A percentile compares a stretch with the other conserved stretches of the same genome.
These are phyloP conservation scores for Sylvicapra grimmia DNA, from an alignment of 2,113 vertebrate species.

Conservation along the genomic window DNA sequence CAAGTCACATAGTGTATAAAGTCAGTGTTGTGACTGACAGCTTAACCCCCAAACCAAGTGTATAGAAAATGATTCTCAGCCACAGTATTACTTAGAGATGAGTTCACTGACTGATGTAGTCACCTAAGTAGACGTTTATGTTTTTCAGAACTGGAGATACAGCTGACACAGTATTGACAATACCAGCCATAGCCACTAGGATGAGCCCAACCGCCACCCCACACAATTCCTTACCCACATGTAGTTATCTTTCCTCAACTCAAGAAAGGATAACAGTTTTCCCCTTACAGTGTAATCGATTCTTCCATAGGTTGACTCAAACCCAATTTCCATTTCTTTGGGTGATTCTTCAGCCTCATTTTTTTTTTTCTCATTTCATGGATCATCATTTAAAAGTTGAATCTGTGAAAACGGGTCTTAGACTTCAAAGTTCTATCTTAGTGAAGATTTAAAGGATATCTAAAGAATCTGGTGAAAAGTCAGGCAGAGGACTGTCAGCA, in stretches of 20 bases:
- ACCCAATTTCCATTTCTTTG: neutral
- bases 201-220: neutral
- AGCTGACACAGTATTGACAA: neutral
- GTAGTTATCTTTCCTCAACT: neutral
- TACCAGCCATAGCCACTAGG: neutral
- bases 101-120: neutral
- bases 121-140: neutral
- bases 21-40: neutral
- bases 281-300: neutral
- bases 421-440: neutral
- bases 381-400: neutral
- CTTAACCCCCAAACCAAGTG: neutral
- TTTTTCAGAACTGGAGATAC: neutral
- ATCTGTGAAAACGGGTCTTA: neutral
- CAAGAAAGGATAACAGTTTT: neutral
- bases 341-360: neutral
- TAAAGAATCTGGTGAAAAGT: neutral
- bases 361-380: neutral
- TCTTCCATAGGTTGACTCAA: neutral
- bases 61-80: neutral
- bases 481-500: neutral
- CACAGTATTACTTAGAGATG: neutral
- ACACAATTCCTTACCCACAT: neutral
- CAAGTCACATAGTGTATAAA: neutral
- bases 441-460: neutral